Conservation (phyloP, 2,797 vertebrate species). For the Dermochelys coriacea region DNA sequence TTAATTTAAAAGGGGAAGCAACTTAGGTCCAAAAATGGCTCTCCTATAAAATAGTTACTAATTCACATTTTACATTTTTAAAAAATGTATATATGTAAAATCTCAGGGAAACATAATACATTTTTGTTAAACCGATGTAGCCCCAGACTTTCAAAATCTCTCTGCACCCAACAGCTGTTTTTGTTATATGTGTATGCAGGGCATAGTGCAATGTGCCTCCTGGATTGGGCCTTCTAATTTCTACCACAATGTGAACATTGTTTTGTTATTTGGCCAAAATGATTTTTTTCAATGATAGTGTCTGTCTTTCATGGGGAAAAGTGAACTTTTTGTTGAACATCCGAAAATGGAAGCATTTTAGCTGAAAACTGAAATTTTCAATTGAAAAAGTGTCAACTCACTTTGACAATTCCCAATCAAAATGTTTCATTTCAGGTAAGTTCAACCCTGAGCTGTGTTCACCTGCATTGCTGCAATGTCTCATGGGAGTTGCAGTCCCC, state of each 20-base stretch:
- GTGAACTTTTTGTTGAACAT: neutral
- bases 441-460: neutral
- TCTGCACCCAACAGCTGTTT: neutral
- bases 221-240: neutral
- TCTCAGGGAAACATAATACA: neutral
- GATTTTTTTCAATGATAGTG: neutral
- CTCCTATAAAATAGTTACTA: neutral
- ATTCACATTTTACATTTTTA: neutral
- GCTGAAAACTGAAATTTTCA: neutral
- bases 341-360: neutral
- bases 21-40: neutral
- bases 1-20: slow-evolving; percentile 1
- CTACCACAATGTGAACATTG: neutral
- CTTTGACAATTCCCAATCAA: neutral
- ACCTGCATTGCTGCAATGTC: neutral
- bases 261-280: neutral
- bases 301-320: neutral
- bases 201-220: neutral
- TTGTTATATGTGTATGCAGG: no score
- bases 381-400: neutral
- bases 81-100: neutral
- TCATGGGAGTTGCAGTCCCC: neutral
- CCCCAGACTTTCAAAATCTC: neutral
- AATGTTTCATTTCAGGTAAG: neutral
- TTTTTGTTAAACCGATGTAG: neutral